Evolutionary conservation across 2,797 vertebrate species (phyloP), one percentile per base, ranked within the genome.

Genomic region (Sphaeramia orbicularis): DNA sequence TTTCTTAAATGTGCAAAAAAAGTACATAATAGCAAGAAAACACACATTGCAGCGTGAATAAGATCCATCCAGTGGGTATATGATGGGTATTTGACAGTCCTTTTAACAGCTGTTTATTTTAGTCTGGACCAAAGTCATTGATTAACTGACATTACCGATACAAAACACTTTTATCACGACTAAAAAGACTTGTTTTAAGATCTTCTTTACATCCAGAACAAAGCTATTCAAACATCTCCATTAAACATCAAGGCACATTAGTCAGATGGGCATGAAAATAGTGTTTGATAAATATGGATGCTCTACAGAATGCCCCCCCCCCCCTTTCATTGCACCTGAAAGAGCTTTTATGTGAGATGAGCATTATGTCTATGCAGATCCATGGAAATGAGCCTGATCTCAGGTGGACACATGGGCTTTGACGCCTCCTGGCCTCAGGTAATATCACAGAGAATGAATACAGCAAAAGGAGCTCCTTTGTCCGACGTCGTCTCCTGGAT

Each of bases 271-370:
- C 35, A 38, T 16, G 10, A 10, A 59, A 65, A 71, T 35, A 24
- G 40, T 16, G 5, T 53, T 59, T 27, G 13, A 72, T 56, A 74
- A 64, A 75, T 65, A 72, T 48, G 53, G 10, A 74, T 63, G 54
- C 10, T 27, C n/a, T 6, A 32, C 14, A 43, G 11, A 51, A 27
- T 30, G 18, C 24, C 21, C 9, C 61, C 45, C n/a, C n/a, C n/a
- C n/a, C n/a, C n/a, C n/a, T 56, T 65, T 62, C 30, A 54, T 66
- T 48, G 27, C 55, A 66, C 35, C 64, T 71, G 57, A 69, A 48
- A 69, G 44, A 48, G 41, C 37, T 36, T 73, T 73, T 61, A 53
- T 71, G 30, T 44, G 36, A 16, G 16, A 37, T 14, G 11, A 65
- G 38, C 57, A 72, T 63, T 65, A 15, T 66, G 52, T 66, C 30